phyloP scores from a whole-genome alignment of 1,140 invertebrate genomes.

The Pinna nobilis region DNA sequence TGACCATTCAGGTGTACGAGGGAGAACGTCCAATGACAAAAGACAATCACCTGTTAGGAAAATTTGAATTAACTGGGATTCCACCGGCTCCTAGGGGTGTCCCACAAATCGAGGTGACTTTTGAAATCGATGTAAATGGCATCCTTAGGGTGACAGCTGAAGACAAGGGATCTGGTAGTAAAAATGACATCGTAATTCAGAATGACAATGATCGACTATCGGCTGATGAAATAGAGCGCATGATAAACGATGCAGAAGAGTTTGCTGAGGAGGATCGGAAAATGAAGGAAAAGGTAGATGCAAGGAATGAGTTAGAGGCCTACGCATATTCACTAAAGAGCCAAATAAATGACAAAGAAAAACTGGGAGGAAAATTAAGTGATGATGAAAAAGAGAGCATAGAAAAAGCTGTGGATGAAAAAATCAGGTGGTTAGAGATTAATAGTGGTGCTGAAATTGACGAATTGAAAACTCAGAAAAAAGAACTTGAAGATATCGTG shows the following conservation, averaged over 20 bases:
- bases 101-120: constrained; percentile 99
- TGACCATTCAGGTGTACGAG: constrained; percentile 98
- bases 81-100: constrained; percentile 97
- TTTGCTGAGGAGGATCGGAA: constrained; percentile 99
- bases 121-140: constrained; percentile 99
- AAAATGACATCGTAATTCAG: constrained; percentile 99
- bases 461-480: constrained; percentile 98
- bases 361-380: constrained; percentile 93
- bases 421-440: constrained; percentile 98
- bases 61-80: constrained; percentile 98
- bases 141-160: constrained; percentile 95
- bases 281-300: constrained; percentile 94
- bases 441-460: constrained; percentile 96
- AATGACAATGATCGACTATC: constrained; percentile 97
- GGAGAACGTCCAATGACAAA: constrained; percentile 99
- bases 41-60: constrained; percentile 97
- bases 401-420: constrained; percentile 94
- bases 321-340: constrained; percentile 99
- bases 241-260: constrained; percentile 97
- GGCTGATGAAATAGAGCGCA: constrained; percentile 97
- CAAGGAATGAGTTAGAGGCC: constrained; percentile 90
- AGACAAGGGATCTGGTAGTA: constrained; percentile 98
- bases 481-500: constrained; percentile 94
- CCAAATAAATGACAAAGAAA: constrained; percentile 97
- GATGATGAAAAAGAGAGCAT: constrained; percentile 97